Evolutionary conservation across 2,797 vertebrate species (phyloP).

Genomic region (Distichodus sexfasciatus): DNA sequence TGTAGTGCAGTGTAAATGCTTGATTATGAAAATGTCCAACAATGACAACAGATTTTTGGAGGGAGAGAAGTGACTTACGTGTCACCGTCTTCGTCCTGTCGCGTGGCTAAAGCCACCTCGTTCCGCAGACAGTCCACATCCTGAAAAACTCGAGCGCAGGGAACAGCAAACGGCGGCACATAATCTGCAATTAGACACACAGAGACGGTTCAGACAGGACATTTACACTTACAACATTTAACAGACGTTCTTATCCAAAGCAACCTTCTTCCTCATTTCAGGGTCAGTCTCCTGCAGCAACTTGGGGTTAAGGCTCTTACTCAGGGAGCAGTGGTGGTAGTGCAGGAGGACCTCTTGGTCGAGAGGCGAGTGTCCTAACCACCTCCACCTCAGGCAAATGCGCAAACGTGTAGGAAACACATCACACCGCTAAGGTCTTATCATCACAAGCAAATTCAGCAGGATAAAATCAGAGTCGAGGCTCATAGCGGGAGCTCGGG

Average conservation of each 20-base stretch:
- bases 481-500: too few species aligned
- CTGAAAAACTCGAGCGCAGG: not conserved
- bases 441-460: too few species aligned
- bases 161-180: not conserved
- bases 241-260: not conserved
- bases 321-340: not conserved
- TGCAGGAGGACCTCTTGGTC: not conserved
- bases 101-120: slow-evolving; percentile 66
- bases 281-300: not conserved
- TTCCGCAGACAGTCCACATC: slow-evolving; percentile 50
- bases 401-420: too few species aligned
- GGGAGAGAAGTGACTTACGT: slow-evolving; percentile 64
- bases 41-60: not conserved
- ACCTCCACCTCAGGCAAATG: too few species aligned
- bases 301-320: not conserved
- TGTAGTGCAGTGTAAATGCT: not conserved
- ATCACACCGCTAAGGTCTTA: too few species aligned
- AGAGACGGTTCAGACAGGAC: not conserved
- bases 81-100: slow-evolving; percentile 73
- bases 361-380: too few species aligned
- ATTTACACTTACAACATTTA: not conserved
- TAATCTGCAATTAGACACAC: slow-evolving; percentile 8
- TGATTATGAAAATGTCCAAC: not conserved
- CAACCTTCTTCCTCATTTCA: not conserved
- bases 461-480: too few species aligned